A percentile compares a stretch with the other conserved stretches of the same genome.
phyloP scores from a whole-genome alignment of 92 coral and sea anemone species.

The Montipora capitata region DNA sequence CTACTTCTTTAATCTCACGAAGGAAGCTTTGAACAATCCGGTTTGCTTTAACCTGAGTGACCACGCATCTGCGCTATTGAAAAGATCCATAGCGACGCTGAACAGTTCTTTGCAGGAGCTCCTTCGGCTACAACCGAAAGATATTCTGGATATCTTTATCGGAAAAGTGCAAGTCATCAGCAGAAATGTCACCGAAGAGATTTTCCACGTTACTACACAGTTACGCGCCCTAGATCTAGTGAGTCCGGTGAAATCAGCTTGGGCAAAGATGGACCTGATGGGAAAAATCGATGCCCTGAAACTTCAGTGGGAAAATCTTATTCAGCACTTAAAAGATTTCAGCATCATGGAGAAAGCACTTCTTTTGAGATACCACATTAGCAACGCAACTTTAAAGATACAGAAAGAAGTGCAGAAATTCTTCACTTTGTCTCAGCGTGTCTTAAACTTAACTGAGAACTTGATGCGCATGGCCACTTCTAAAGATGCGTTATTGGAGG shows the following conservation, averaged over 20 bases:
- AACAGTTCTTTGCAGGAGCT: constrained; percentile 78
- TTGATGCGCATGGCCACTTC: constrained; percentile 78
- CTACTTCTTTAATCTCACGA: constrained; percentile 70
- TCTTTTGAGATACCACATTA: constrained; percentile 54
- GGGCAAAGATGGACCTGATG: constrained; percentile 78
- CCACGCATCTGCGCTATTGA: constrained; percentile 57
- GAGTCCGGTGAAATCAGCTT: constrained; percentile 64
- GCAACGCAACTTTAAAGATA: constrained; percentile 47
- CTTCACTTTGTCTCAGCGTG: constrained; percentile 55
- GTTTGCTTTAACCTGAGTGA: constrained; percentile 67
- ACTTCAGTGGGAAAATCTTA: constrained; percentile 78
- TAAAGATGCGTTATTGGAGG: constrained; percentile 77
- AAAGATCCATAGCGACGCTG: constrained; percentile 61
- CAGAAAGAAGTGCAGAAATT: constrained; percentile 64
- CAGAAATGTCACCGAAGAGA: constrained; percentile 78
- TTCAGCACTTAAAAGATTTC: constrained; percentile 63
- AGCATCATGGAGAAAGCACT: constrained; percentile 75
- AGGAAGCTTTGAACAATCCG: constrained; percentile 73
- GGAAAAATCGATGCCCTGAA: constrained; percentile 70
- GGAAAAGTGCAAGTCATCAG: constrained; percentile 56
- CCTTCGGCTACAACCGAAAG: constrained; percentile 72
- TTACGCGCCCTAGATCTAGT: constrained; percentile 73
- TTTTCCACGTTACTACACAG: constrained; percentile 75
- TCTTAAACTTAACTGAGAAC: constrained; percentile 72
- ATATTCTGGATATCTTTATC: constrained; percentile 68